Base-by-base conservation (phyloP, 2,113 vertebrate genomes). In the Amphilophus citrinellus region DNA sequence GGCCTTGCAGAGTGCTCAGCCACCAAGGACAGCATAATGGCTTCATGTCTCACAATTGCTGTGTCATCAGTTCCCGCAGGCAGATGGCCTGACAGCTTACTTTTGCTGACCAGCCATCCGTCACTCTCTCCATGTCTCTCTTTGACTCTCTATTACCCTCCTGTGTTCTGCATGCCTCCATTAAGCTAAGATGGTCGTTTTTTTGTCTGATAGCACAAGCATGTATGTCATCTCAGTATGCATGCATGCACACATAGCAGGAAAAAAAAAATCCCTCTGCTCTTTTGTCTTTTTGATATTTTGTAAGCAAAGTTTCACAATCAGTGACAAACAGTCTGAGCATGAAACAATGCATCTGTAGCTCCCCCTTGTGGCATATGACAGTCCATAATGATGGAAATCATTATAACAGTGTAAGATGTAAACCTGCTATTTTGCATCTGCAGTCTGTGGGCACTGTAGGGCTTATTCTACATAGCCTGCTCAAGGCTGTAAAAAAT, bases 11-110 rank as follows among this genome's bases (percentile, higher is more conserved):
- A 15, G 73, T 81, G 83, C 82, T 88, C 86, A 75, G 79, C 80
- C 91, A 88, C 91, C 83, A 93, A 89, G 88, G 77, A 92, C 89
- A 85, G 82, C 39, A 84, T 90, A 88, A 93, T 91, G 86, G 88
- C 87, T 84, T 84, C 89, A 80, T 89, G 83, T 87, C 84, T 87
- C 75, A 9, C 77, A 61, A 88, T 84, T 68, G 90, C 93, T 94
- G 93, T 90, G 91, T 93, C 91, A 94, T 94, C 93, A 93, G 88
- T 90, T 95, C 86, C 87, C 77, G 78, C 86, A 75, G 86, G 85
- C 88, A 80, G 87, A 89, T 61, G 83, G 87, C 82, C 89, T 80
- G 82, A 84, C 71, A 17, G 85, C 87, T 91, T 88, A 85, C 89
- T 89, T 91, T 91, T 3, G 80, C 91, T 92, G 89, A 90, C 79